Base-by-base conservation (phyloP, 2,797 vertebrate species). In the Pantherophis vulpinus region DNA sequence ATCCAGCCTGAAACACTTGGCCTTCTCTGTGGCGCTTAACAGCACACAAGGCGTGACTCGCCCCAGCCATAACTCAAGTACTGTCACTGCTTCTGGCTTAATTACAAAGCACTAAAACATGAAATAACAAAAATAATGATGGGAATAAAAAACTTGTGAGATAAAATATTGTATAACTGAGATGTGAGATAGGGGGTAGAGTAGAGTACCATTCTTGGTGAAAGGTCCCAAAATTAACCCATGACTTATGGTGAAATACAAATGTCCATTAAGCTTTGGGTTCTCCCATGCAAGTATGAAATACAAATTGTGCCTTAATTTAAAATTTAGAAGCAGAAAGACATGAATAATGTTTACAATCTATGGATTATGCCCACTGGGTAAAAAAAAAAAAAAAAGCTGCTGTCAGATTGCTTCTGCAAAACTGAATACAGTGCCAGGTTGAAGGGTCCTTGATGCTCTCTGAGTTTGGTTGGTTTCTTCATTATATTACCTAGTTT, bases 121-220 rank as follows among this genome's bases (percentile, higher is more conserved):
- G 70, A 94, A 96, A 93, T 95, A 95, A 92, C 92, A 94, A 94
- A 96, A 96, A 95, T 93, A 94, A 95, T 92, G 93, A 89, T 60
- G 83, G 8, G 86, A 93, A 95, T 96, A 96, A 96, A 92, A 93
- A 93, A 86, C 58, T 32, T 94, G 93, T 88, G 83, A 93, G 94
- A 92, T 94, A 90, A 95, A 95, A 88, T 92, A 93, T n/a, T 3
- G 3, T 90, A 95, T 94, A 90, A 13, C 11, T 93, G 91, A 94
- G 96, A 90, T 90, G 25, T 16, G 32, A 27, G 66, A 47, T 11
- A 10, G 54, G 61, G 42, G 32, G 12, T 54, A 16, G 37, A 58
- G 2, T 27, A 25, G 14, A 20, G 25, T 42, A 5, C 32, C 11
- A 42, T 42, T 14, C n/a, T 47, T 58, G 90, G 8, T 37, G 87